phyloP scores from a whole-genome alignment of 37 sponge, comb jelly and placozoan genomes.

The Chondrosia reniformis region DNA sequence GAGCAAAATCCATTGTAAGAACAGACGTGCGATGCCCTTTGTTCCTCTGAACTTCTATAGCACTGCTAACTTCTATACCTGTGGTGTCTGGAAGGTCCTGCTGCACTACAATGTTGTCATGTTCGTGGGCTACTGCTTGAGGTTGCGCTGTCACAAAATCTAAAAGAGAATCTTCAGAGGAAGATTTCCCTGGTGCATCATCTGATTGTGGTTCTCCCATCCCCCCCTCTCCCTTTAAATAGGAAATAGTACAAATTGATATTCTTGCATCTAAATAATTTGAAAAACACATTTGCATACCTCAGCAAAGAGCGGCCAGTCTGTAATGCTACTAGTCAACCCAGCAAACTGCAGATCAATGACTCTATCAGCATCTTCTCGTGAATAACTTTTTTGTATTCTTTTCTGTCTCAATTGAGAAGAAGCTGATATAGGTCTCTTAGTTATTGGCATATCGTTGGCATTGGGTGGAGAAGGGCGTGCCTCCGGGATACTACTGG shows the following conservation, averaged over 20 bases:
- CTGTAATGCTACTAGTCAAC: not conserved
- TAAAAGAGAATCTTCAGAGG: not conserved
- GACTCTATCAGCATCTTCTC: not conserved
- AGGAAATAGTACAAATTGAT: not conserved
- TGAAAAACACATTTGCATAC: too few relatives aligned
- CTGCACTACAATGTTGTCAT: constrained; percentile 41
- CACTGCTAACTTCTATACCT: constrained; percentile 22
- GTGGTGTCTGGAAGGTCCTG: constrained; percentile 38
- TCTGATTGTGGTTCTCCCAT: too few relatives aligned
- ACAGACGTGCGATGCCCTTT: constrained; percentile 1
- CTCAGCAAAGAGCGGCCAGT: constrained; percentile 19
- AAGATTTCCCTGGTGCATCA: not conserved
- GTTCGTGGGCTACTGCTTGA: constrained; percentile 4
- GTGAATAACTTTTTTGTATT: not conserved
- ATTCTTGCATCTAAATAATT: too few relatives aligned
- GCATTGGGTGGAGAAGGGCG: not conserved
- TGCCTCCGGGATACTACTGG: too few relatives aligned
- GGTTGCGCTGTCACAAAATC: constrained; percentile 7
- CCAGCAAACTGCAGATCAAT: constrained; percentile 23
- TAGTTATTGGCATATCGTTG: not conserved
- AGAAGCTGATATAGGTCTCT: constrained; percentile 1
- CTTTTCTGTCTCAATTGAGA: not conserved
- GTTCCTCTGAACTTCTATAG: not conserved
- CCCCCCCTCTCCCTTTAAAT: too few relatives aligned
- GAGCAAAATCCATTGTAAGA: not conserved